A percentile compares a stretch with the other conserved stretches of the same genome.
Evolutionary conservation across 2,113 vertebrate species (phyloP).

Genomic region (Hiodon alosoides): DNA sequence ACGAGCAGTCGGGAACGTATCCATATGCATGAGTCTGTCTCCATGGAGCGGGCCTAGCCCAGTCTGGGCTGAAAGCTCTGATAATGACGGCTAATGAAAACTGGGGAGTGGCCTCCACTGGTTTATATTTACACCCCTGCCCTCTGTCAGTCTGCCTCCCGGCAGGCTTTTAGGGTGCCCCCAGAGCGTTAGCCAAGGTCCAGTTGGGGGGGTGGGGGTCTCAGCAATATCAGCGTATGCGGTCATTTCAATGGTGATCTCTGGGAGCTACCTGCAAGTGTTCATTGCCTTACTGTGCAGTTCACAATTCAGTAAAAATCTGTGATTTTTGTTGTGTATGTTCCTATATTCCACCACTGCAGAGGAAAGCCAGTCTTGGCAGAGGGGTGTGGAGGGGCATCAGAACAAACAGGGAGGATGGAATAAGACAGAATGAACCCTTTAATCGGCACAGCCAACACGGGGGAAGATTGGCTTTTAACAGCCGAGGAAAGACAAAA

Average conservation of each 20-base stretch:
- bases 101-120: slow-evolving; percentile 44
- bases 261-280: too few relatives aligned
- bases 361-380: neutral
- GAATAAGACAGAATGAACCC: slow-evolving; percentile 51
- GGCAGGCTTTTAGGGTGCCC: slow-evolving; percentile 42
- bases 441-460: slow-evolving; percentile 61
- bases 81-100: slow-evolving; percentile 68
- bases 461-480: slow-evolving; percentile 55
- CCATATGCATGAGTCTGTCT: too few relatives aligned
- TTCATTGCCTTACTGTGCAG: too few relatives aligned
- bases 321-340: slow-evolving; percentile 17
- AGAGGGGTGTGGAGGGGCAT: slow-evolving; percentile 18
- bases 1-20: too few relatives aligned
- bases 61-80: slow-evolving; percentile 48
- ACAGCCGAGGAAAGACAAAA: slow-evolving; percentile 34
- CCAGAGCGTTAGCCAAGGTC: slow-evolving; percentile 47
- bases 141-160: slow-evolving; percentile 12
- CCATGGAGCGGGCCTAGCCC: too few relatives aligned
- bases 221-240: too few relatives aligned
- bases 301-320: too few relatives aligned
- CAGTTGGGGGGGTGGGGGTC: slow-evolving; percentile 33
- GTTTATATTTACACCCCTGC: slow-evolving; percentile 48
- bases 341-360: slow-evolving; percentile 4
- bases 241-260: neutral
- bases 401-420: slow-evolving; percentile 53